Percentiles rank a stretch among this genome's conserved stretches.
Evolutionary conservation across 2,797 vertebrate species (phyloP).

Genomic region (Taenioides sp.): DNA sequence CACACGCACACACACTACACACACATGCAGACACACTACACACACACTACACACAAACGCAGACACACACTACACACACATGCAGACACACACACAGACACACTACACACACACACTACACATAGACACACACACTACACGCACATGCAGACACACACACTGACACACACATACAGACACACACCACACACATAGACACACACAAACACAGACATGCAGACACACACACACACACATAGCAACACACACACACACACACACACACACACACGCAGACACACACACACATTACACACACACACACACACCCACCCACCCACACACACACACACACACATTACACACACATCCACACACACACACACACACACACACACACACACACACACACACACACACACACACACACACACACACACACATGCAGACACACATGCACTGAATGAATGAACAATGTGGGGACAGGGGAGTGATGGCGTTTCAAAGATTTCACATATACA

Average conservation of each 20-base stretch:
- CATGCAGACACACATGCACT: neutral
- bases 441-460: neutral
- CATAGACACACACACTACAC: no score
- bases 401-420: neutral
- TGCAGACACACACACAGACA: no score
- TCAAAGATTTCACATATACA: neutral
- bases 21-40: no score
- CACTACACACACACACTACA: no score
- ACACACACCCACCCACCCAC: slow-evolving; percentile 1
- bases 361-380: no score
- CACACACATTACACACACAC: neutral
- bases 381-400: neutral
- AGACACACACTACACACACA: no score
- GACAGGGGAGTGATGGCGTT: neutral
- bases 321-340: slow-evolving; percentile 1
- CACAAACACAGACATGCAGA: neutral
- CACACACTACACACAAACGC: no score
- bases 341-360: neutral
- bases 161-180: no score
- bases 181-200: no score
- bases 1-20: no score
- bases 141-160: no score
- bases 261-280: neutral
- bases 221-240: neutral
- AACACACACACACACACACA: no score